Conservation (phyloP, 2,797 vertebrate species). For the Sorex maritimensis region DNA sequence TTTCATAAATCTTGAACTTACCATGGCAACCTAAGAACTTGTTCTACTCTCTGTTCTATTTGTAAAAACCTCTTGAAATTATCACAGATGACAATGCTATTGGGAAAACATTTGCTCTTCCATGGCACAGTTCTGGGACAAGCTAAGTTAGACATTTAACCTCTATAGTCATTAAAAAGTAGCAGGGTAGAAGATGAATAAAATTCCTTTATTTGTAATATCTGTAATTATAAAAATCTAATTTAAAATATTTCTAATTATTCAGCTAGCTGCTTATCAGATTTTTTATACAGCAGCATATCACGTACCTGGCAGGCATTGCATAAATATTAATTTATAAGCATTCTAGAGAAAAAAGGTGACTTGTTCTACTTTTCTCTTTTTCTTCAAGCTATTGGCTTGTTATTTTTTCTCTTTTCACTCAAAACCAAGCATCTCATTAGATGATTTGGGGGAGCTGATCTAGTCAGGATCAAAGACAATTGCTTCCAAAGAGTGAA, state of each 20-base stretch:
- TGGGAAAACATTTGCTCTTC: background rate
- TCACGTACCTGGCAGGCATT: background rate
- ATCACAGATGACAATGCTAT: background rate
- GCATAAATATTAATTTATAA: constrained; percentile 43
- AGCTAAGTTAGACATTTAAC: constrained; percentile 3
- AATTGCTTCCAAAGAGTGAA: constrained; percentile 50
- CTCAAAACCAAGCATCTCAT: constrained; percentile 30
- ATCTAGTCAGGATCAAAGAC: constrained; percentile 43
- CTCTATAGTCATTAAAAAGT: background rate
- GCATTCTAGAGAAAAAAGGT: background rate
- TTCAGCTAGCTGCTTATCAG: background rate
- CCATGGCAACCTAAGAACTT: background rate
- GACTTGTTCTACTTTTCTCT: constrained; percentile 19
- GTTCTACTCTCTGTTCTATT: constrained; percentile 1
- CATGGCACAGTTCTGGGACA: background rate
- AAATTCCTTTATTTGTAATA: background rate
- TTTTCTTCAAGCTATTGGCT: constrained; percentile 43
- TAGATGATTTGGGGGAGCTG: constrained; percentile 30
- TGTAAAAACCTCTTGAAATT: constrained; percentile 44
- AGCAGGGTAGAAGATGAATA: background rate
- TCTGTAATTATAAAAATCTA: background rate
- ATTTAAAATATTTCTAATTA: constrained; percentile 46
- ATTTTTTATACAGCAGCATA: constrained; percentile 42
- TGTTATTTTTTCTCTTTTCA: constrained; percentile 41
- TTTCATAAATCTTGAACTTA: background rate